Percentiles rank a stretch among this genome's conserved stretches.
Conservation (phyloP, 2,113 vertebrate species). For the Castor canadensis region DNA sequence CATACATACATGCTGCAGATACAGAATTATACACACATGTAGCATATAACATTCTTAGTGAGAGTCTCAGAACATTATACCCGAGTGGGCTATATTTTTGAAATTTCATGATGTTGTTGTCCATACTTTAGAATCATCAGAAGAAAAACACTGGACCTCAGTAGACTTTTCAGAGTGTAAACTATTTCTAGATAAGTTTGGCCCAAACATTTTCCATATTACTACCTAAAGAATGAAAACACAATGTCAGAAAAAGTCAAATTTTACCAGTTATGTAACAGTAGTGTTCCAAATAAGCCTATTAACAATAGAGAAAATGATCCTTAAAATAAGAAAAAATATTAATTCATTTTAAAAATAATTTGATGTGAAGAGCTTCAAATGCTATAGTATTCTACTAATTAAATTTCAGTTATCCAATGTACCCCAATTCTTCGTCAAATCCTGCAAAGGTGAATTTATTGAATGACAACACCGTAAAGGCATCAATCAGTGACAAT, state of each 20-base stretch:
- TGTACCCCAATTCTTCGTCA: not conserved
- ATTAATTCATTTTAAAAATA: constrained; percentile 26
- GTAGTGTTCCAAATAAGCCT: constrained; percentile 1
- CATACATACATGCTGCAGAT: not conserved
- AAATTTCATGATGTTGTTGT: constrained; percentile 11
- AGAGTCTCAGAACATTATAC: not conserved
- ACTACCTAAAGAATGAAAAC: not conserved
- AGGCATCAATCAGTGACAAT: not conserved
- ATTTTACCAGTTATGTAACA: not conserved
- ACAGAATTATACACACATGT: not conserved
- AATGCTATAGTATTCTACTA: not conserved
- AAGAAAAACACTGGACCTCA: constrained; percentile 4
- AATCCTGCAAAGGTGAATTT: constrained; percentile 1
- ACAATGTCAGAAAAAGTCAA: constrained; percentile 4
- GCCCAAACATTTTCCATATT: not conserved
- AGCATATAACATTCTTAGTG: not conserved
- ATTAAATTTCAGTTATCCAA: not conserved
- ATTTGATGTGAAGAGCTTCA: not conserved
- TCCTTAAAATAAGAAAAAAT: constrained; percentile 21
- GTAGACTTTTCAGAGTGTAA: not conserved
- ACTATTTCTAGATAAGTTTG: constrained; percentile 19
- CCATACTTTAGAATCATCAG: constrained; percentile 16
- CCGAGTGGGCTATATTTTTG: not conserved
- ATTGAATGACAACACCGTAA: not conserved
- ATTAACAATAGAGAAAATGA: not conserved